phyloP scores from a whole-genome alignment of 2,888 invertebrate species.

The Tetranychus piercei region DNA sequence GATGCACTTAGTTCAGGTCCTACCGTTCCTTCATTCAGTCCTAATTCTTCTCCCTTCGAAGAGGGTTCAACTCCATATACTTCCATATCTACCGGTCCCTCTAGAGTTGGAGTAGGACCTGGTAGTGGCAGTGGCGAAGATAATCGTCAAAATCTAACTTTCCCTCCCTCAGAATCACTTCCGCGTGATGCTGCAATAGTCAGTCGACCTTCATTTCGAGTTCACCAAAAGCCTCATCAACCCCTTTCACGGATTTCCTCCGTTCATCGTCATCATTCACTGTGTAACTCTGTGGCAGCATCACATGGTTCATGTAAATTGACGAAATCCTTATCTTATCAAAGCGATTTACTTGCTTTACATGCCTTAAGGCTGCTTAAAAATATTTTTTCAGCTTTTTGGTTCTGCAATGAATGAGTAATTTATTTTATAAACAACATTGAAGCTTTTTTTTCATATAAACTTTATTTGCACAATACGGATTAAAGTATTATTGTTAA shows the following conservation, averaged over 20 bases:
- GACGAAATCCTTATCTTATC: neutral
- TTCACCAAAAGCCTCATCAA: constrained; percentile 11
- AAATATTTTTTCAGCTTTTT: neutral
- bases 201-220: constrained; percentile 12
- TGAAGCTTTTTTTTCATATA: neutral
- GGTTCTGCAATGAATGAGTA: neutral
- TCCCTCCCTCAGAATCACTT: neutral
- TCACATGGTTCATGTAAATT: constrained; percentile 22
- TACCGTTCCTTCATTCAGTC: constrained; percentile 18
- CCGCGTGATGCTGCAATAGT: neutral
- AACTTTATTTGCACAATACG: neutral
- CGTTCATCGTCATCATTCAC: constrained; percentile 12
- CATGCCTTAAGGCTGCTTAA: neutral
- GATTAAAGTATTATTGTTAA: neutral
- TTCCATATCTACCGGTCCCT: constrained; percentile 5
- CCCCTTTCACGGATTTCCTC: constrained; percentile 16
- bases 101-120: neutral
- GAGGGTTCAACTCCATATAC: constrained; percentile 10
- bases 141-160: neutral
- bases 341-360: neutral
- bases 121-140: neutral
- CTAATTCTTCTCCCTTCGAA: constrained; percentile 12
- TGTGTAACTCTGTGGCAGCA: constrained; percentile 4
- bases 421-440: neutral
- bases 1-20: constrained; percentile 16